Evolutionary conservation across 1,140 invertebrate species (phyloP).

Genomic region (Drosophila tani): DNA sequence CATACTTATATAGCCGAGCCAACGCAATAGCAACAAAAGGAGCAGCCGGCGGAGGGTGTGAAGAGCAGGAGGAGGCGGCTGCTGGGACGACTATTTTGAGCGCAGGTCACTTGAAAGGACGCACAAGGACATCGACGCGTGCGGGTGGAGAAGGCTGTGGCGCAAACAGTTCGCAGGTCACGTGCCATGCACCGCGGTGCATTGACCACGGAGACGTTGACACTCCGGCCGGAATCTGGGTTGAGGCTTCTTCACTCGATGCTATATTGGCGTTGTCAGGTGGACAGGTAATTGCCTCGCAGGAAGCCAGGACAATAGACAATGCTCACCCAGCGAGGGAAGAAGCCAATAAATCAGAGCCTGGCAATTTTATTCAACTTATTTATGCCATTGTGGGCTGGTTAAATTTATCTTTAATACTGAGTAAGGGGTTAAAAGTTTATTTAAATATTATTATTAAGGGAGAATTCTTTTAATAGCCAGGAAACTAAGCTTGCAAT

Average conservation of each 20-base stretch:
- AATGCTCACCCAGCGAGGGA: slow-evolving; percentile 1
- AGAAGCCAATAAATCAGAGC: slow-evolving; percentile 27
- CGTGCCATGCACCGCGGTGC: slow-evolving; percentile 67
- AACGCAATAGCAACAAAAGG: slow-evolving; percentile 14
- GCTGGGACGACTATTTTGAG: slow-evolving; percentile 62
- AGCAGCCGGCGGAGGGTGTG: slow-evolving; percentile 12
- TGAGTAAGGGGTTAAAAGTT: neutral
- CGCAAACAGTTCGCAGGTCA: slow-evolving; percentile 57
- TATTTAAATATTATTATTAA: neutral
- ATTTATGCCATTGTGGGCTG: neutral
- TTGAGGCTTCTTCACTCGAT: slow-evolving; percentile 41
- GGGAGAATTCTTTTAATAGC: too few species aligned
- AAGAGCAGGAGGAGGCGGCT: slow-evolving; percentile 14
- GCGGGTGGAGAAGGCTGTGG: slow-evolving; percentile 49
- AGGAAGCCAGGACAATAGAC: slow-evolving; percentile 11
- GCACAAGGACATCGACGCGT: slow-evolving; percentile 65
- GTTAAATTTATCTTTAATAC: neutral
- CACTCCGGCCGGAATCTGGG: slow-evolving; percentile 37
- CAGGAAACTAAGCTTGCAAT: too few species aligned
- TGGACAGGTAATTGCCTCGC: slow-evolving; percentile 37
- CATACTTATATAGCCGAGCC: slow-evolving; percentile 7
- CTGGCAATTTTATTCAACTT: neutral
- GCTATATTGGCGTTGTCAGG: slow-evolving; percentile 11
- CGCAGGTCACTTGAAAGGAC: slow-evolving; percentile 76
- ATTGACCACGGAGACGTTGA: slow-evolving; percentile 67